phyloP scores from a whole-genome alignment of 2,113 vertebrate species.

The Bos javanicus region DNA sequence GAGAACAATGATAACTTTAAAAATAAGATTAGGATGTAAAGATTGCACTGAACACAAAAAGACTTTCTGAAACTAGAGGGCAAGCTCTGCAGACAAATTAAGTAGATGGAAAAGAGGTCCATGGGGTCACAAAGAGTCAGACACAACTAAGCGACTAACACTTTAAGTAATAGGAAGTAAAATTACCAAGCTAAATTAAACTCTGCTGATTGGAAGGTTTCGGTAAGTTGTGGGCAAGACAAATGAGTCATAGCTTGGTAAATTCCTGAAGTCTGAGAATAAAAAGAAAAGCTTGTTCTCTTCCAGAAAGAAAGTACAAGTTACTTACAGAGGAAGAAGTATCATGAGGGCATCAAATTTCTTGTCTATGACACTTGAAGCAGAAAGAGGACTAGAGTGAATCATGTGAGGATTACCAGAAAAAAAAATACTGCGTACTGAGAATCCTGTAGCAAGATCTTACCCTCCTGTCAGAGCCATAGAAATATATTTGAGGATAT shows the following conservation, averaged over 20 bases:
- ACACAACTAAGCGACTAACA: not conserved
- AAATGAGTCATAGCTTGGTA: slow-evolving; percentile 40
- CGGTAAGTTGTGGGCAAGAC: not conserved
- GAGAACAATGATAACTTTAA: not conserved
- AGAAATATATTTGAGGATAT: not conserved
- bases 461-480: not conserved
- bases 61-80: not conserved
- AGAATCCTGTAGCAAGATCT: not conserved
- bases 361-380: not conserved
- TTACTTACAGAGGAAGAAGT: slow-evolving; percentile 3
- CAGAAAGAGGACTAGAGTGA: not conserved
- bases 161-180: not conserved
- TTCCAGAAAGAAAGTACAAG: slow-evolving; percentile 7
- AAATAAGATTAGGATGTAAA: not conserved
- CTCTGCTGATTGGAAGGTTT: not conserved
- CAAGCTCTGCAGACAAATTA: not conserved
- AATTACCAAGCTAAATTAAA: slow-evolving; percentile 20
- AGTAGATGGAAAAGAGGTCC: not conserved
- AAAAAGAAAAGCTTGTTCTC: slow-evolving; percentile 10
- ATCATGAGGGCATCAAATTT: not conserved
- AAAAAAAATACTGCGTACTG: not conserved
- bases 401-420: not conserved
- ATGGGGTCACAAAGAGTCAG: not conserved
- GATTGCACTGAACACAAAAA: not conserved
- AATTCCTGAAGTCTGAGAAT: slow-evolving; percentile 19